Conservation (phyloP, 1,140 invertebrate genomes). For the Hycleus cichorii region DNA sequence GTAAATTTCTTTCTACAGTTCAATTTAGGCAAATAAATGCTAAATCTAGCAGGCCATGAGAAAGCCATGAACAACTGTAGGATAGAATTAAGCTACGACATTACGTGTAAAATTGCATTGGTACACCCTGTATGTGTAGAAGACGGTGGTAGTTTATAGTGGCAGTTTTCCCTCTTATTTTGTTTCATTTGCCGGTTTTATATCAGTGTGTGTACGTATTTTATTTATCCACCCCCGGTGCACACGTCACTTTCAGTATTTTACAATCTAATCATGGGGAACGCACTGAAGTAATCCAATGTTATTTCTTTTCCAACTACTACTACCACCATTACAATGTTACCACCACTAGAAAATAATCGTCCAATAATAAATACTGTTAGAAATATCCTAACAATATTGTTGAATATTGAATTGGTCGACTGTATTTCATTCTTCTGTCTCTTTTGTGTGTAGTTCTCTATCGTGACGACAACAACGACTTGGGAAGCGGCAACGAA, state of each 20-base stretch:
- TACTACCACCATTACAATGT: slow-evolving; percentile 18
- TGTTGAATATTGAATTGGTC: no score
- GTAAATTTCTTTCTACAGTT: no score
- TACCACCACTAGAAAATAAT: slow-evolving; percentile 4
- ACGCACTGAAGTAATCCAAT: slow-evolving; percentile 43
- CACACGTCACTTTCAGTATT: slow-evolving; percentile 44
- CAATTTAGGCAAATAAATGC: no score
- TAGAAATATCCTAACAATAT: neutral
- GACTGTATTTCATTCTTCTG: no score
- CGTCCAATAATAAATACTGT: neutral
- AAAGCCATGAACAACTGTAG: no score
- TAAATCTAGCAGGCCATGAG: no score
- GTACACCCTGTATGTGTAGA: no score
- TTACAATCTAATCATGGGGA: slow-evolving; percentile 45
- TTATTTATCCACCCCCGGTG: slow-evolving; percentile 41
- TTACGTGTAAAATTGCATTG: no score
- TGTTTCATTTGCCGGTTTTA: slow-evolving; percentile 28
- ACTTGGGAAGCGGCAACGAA: no score
- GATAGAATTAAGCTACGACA: no score
- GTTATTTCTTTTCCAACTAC: slow-evolving; percentile 37
- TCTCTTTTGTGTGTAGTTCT: no score
- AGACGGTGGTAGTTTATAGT: slow-evolving; percentile 19
- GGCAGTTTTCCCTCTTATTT: slow-evolving; percentile 34
- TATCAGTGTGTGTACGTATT: slow-evolving; percentile 42
- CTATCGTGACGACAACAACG: no score